phyloP scores from a whole-genome alignment of 2,888 invertebrate species.

The Latrodectus hesperus region DNA sequence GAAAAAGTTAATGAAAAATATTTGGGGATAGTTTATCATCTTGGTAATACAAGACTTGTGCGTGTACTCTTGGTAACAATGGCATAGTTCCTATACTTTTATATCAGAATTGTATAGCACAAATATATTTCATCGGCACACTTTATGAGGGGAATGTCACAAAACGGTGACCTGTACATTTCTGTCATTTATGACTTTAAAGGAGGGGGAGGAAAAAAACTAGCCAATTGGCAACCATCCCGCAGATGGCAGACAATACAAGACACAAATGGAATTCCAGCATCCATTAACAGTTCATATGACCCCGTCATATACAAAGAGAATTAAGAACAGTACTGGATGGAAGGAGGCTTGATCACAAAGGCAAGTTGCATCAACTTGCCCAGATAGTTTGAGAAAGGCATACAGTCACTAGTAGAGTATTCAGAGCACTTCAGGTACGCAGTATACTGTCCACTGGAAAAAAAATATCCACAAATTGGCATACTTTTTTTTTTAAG shows the following conservation, averaged over 20 bases:
- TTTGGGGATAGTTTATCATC: conserved; percentile 61
- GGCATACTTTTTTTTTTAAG: conserved; percentile 34
- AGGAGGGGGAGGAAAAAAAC: conserved; percentile 31
- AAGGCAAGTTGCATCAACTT: conserved; percentile 51
- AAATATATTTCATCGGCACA: conserved; percentile 66
- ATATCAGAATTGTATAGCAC: conserved; percentile 62
- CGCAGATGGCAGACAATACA: conserved; percentile 53
- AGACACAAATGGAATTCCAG: conserved; percentile 65
- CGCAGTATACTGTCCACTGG: conserved; percentile 52
- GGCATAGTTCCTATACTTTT: conserved; percentile 60
- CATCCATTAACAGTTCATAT: conserved; percentile 59
- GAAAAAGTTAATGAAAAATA: conserved; percentile 41
- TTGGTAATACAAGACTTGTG: conserved; percentile 65
- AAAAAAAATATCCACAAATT: conserved; percentile 33
- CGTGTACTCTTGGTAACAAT: conserved; percentile 69
- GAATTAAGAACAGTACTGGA: conserved; percentile 64
- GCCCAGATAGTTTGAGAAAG: conserved; percentile 61
- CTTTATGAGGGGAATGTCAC: conserved; percentile 32
- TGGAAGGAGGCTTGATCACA: conserved; percentile 70
- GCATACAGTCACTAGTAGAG: conserved; percentile 57
- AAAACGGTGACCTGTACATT: conserved; percentile 61
- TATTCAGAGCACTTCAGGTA: conserved; percentile 69
- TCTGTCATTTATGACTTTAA: conserved; percentile 41
- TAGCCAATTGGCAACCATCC: conserved; percentile 32
- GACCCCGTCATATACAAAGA: conserved; percentile 33